Conservation (phyloP, 2,113 vertebrate genomes). For the Pitta sordida region DNA sequence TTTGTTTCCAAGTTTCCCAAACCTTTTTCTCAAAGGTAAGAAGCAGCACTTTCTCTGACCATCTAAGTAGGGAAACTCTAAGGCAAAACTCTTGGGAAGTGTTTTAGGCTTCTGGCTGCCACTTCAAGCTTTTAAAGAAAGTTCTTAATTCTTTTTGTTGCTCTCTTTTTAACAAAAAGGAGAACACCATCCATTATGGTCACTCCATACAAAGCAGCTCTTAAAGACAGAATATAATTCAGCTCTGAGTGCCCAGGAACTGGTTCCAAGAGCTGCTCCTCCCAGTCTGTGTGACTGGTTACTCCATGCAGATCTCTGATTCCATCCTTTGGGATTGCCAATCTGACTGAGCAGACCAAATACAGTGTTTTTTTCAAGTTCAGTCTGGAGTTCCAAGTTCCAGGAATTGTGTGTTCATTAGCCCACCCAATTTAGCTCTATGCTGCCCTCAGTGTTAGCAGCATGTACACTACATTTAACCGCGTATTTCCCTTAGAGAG, state of each 20-base stretch:
- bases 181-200: background rate
- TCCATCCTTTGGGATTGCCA: background rate
- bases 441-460: background rate
- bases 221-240: background rate
- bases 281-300: background rate
- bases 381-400: background rate
- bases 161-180: background rate
- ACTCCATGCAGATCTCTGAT: background rate
- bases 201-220: background rate
- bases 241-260: background rate
- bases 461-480: background rate
- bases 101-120: background rate
- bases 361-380: background rate
- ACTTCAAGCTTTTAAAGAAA: background rate
- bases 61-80: background rate
- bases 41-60: background rate
- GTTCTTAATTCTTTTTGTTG: background rate
- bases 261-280: background rate
- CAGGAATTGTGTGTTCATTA: background rate
- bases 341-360: background rate
- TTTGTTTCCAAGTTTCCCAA: background rate
- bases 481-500: background rate
- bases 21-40: background rate
- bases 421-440: background rate
- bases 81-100: background rate